A percentile compares a stretch with the other conserved stretches of the same genome.
Evolutionary conservation across 1,140 invertebrate species (phyloP).

Genomic region (Brachionus koreanus): DNA sequence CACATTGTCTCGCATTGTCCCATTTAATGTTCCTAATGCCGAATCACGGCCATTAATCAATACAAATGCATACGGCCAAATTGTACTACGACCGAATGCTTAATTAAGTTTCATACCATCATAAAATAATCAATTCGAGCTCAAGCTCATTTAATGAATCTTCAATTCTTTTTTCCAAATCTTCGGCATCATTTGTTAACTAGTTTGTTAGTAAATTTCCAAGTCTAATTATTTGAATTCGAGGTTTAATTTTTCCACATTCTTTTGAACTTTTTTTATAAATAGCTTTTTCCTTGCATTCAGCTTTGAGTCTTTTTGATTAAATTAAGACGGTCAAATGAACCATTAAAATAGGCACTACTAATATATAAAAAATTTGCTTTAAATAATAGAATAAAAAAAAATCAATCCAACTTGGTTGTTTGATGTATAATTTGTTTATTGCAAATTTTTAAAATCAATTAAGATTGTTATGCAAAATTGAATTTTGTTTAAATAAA

Average conservation of each 20-base stretch:
- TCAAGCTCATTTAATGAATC: not conserved
- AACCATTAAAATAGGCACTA: too few species aligned
- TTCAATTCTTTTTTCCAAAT: not conserved
- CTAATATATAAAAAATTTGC: too few species aligned
- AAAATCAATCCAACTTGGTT: too few species aligned
- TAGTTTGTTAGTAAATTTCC: not conserved
- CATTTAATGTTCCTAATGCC: not conserved
- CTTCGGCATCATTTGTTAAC: not conserved
- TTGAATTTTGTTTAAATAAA: not conserved
- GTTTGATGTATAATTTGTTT: too few species aligned
- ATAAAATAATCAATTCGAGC: not conserved
- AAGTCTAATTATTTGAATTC: not conserved
- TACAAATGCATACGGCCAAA: not conserved
- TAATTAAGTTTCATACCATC: conserved; percentile 3
- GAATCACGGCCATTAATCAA: conserved; percentile 5
- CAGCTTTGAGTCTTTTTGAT: too few species aligned
- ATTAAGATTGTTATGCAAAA: not conserved
- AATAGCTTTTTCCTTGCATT: not conserved
- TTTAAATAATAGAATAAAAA: too few species aligned
- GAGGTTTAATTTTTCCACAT: not conserved
- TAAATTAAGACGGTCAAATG: too few species aligned
- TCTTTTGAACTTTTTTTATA: not conserved
- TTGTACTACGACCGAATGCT: not conserved
- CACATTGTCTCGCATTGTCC: conserved; percentile 3
- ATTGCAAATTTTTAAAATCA: too few species aligned